These are phyloP conservation scores for Nansenia antarctica DNA, from an alignment of 2,113 vertebrate genomes.

Conservation along the genomic window DNA sequence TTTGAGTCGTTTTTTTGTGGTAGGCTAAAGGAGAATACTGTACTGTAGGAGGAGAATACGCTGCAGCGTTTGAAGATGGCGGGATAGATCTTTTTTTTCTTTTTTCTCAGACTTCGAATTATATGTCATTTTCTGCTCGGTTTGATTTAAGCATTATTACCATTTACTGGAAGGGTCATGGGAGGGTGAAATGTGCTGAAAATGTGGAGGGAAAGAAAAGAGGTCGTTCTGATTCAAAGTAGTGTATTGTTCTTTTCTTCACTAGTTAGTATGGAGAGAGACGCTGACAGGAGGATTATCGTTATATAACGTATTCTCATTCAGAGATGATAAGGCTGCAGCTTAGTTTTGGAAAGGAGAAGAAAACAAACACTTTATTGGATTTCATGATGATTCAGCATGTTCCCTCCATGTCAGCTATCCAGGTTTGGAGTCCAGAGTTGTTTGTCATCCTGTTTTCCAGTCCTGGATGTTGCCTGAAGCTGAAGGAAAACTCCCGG, in stretches of 20 bases:
- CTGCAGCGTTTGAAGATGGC: too few relatives aligned
- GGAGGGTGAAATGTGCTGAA: constrained; percentile 5
- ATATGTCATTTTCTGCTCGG: constrained; percentile 2
- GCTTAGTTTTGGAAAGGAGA: constrained; percentile 29
- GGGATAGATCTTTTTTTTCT: not conserved
- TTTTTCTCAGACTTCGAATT: not conserved
- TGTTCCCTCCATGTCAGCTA: not conserved
- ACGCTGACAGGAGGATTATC: constrained; percentile 19
- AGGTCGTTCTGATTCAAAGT: constrained; percentile 5
- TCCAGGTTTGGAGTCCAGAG: not conserved
- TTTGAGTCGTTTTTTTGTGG: not conserved
- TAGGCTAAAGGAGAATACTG: not conserved
- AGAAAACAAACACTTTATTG: too few relatives aligned
- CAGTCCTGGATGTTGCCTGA: too few relatives aligned
- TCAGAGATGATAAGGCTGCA: not conserved
- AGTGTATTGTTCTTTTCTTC: constrained; percentile 23
- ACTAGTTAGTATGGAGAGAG: constrained; percentile 28
- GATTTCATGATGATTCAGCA: constrained; percentile 6
- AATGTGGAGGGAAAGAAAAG: too few relatives aligned
- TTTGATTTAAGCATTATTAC: not conserved
- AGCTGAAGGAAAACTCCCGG: too few relatives aligned
- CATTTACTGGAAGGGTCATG: constrained; percentile 7
- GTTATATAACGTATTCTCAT: too few relatives aligned
- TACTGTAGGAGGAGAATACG: not conserved
- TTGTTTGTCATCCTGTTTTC: not conserved